Evolutionary conservation across 2,888 invertebrate genomes (phyloP), one percentile per base, ranked within the genome.

Genomic region (Lutraria lutraria): DNA sequence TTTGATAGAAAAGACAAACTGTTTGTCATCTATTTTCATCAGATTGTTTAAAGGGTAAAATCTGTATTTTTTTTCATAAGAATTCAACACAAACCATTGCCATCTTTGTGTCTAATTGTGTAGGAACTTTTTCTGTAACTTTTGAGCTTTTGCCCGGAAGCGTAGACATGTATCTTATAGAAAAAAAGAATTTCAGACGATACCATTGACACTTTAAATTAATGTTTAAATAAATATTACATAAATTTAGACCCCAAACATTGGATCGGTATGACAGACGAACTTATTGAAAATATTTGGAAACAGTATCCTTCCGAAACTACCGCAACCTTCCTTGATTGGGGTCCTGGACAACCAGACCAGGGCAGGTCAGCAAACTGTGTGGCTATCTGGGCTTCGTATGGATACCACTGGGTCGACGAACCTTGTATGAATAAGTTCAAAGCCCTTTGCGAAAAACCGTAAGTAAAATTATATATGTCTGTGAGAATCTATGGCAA

Each of bases 251-350:
- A 31, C 13, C 68, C 72, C 16, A 84, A 52, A 25, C 84, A 84
- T 52, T 84, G 84, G 84, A 72, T 84, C 15, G 84, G 84, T 19
- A 21, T 84, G 53, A 84, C 84, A 0, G 84, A 84, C 72, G 84
- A 84, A 19, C 19, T 52, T 3, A 72, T 72, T 0, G 84, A 84
- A 43, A 72, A 72, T 21, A 25, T 52, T 6, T 84, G 84, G 84
- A 84, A 72, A 31, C 72, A 72, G 12, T 84, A 84, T 52, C 84
- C 84, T 1, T 84, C 84, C 3, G 84, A 72, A 52, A 15, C 43
- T 29, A 68, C 72, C 21, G n/a, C 84, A 6, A 68, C 3, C 52
- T 84, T 84, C 25, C 34, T 72, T 25, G 53, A 72, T 16, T 84
- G 84, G 84, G 72, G 25, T 43, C 15, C 72, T 12, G 84, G 72